Evolutionary conservation across 2,797 vertebrate genomes (phyloP).

Genomic region (Acipenser ruthenus): DNA sequence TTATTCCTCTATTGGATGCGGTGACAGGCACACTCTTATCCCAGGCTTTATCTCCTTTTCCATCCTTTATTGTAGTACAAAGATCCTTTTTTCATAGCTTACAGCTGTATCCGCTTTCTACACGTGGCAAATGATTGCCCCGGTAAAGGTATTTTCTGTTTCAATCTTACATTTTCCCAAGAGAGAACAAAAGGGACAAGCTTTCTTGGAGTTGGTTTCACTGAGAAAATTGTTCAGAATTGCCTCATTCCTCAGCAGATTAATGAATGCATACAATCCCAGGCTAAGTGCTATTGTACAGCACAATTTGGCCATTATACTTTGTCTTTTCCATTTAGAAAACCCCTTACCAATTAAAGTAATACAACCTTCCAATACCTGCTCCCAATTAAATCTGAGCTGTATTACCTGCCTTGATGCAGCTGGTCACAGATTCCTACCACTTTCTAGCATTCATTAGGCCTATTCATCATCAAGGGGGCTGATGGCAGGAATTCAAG

Average conservation of each 20-base stretch:
- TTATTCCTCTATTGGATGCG: conserved; percentile 72
- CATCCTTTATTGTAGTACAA: conserved; percentile 80
- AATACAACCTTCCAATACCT: conserved; percentile 83
- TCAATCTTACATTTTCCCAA: conserved; percentile 98
- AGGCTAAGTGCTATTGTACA: conserved; percentile 83
- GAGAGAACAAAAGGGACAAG: conserved; percentile 83
- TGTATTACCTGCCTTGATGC: conserved; percentile 94
- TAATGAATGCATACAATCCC: conserved; percentile 96
- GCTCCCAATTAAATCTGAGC: conserved; percentile 96
- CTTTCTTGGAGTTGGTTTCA: conserved; percentile 91
- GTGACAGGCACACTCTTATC: conserved; percentile 81
- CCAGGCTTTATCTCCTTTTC: conserved; percentile 74
- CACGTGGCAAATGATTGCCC: conserved; percentile 95
- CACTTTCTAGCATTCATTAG: conserved; percentile 89
- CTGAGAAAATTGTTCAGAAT: conserved; percentile 98
- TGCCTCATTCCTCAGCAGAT: conserved; percentile 99
- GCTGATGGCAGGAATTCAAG: conserved; percentile 80
- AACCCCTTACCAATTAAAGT: conserved; percentile 95
- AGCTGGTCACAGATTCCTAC: conserved; percentile 82
- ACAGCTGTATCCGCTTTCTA: conserved; percentile 91
- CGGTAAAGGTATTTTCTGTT: conserved; percentile 97
- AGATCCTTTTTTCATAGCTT: conserved; percentile 75
- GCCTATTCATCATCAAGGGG: conserved; percentile 83
- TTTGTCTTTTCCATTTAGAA: conserved; percentile 97
- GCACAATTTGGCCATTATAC: conserved; percentile 99